Evolutionary conservation across 2,113 vertebrate species (phyloP), one percentile per base, ranked within the genome.

Genomic region (Corydoras sp.): DNA sequence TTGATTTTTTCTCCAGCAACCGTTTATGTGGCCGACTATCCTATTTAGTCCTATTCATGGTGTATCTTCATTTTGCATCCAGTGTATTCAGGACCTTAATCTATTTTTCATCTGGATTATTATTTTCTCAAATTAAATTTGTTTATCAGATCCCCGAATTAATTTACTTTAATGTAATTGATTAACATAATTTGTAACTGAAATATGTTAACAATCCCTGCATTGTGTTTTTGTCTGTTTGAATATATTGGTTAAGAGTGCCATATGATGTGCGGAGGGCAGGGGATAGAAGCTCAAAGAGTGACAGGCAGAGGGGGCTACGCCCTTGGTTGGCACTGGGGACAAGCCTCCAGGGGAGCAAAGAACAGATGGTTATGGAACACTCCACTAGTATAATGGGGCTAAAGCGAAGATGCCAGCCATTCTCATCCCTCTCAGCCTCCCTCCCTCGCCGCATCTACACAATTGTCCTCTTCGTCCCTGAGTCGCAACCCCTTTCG

Each of bases 401-500:
- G 76, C 68, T 66, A 49, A 69, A 62, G 62, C 77, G 29, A 72
- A 81, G 77, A 78, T 74, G 76, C 73, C 76, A 72, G 58, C 30
- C 65, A 78, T 79, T 83, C 78, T 84, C 85, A 84, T 81, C 81
- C 78, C 49, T 73, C 71, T 72, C 63, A n/a, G 51, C 58, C 65
- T 0, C 65, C 62, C 65, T 31, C 65, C 10, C 30, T 32, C 24
- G 10, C 64, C 74, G 82, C 82, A 84, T 82, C 77, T 80, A 76
- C 81, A 81, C 74, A 43, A 54, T 62, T 79, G 75, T 76, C 72
- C 74, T 76, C 65, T 61, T 62, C 70, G 68, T 68, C 73, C 63
- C 59, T 24, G 62, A 82, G 79, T 76, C 81, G 72, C 65, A 63
- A 77, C 73, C 86, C 86, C 79, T 81, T 83, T 79, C 4, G 81